Percentiles rank a stretch among this genome's conserved stretches.
These are phyloP conservation scores for Cephus pygmeus DNA, from an alignment of 2,888 invertebrate species.

Conservation along the genomic window DNA sequence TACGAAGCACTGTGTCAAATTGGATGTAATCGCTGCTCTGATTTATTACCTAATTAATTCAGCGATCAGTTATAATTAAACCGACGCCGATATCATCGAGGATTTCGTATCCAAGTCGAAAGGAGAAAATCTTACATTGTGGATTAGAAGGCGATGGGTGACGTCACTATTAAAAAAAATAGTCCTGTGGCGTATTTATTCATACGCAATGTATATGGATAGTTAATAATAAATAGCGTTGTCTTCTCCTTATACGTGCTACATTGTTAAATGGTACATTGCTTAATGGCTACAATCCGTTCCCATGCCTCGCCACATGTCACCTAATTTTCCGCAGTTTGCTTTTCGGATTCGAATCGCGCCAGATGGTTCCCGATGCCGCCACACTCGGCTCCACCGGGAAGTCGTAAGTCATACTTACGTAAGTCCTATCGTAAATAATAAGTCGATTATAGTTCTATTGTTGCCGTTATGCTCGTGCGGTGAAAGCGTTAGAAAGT, in stretches of 20 bases:
- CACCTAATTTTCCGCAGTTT: slow-evolving; percentile 16
- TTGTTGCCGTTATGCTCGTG: slow-evolving; percentile 24
- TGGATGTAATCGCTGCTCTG: slow-evolving; percentile 11
- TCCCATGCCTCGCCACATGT: slow-evolving; percentile 3
- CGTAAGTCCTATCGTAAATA: slow-evolving; percentile 34
- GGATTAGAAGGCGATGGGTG: too few relatives aligned
- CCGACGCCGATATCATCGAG: slow-evolving; percentile 9
- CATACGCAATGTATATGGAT: too few relatives aligned
- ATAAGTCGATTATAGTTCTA: slow-evolving; percentile 38
- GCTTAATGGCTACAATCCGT: not conserved
- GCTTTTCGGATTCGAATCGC: slow-evolving; percentile 19
- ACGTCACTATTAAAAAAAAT: too few relatives aligned
- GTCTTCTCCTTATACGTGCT: not conserved
- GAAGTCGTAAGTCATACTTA: slow-evolving; percentile 21
- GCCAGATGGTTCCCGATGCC: slow-evolving; percentile 25
- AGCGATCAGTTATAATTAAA: slow-evolving; percentile 16
- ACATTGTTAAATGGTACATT: not conserved
- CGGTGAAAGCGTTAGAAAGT: slow-evolving; percentile 31
- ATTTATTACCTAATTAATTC: slow-evolving; percentile 20
- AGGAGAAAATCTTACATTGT: too few relatives aligned
- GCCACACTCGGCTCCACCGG: slow-evolving; percentile 5
- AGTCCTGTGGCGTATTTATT: too few relatives aligned
- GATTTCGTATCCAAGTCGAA: not conserved
- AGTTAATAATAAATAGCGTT: not conserved
- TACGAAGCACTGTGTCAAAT: slow-evolving; percentile 9